Evolutionary conservation across 2,113 vertebrate species (phyloP).

Genomic region (Alligator mississippiensis): DNA sequence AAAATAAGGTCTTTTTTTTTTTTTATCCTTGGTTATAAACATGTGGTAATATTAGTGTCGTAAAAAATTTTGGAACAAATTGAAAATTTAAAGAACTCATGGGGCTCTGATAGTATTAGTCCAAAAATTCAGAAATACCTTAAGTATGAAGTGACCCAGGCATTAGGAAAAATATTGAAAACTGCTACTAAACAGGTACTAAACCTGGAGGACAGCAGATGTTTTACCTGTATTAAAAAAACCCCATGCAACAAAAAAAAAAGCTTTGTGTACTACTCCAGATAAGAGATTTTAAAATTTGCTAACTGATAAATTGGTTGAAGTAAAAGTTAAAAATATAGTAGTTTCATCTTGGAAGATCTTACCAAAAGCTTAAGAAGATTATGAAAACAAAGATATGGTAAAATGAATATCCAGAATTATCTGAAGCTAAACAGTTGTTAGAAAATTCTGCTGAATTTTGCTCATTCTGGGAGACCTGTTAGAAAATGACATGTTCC

Average conservation of each 20-base stretch:
- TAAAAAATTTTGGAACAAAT: background rate
- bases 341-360: background rate
- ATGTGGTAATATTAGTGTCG: background rate
- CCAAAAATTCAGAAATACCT: background rate
- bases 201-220: background rate
- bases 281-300: background rate
- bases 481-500: too few relatives aligned
- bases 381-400: too few relatives aligned
- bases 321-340: background rate
- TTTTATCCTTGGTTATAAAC: background rate
- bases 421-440: too few relatives aligned
- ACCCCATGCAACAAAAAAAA: too few relatives aligned
- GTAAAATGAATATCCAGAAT: too few relatives aligned
- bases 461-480: too few relatives aligned
- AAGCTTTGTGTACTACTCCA: background rate
- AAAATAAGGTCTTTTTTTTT: background rate
- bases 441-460: too few relatives aligned
- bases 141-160: background rate
- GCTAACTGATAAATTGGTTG: background rate
- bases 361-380: too few relatives aligned
- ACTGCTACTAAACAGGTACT: background rate
- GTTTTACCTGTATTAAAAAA: background rate
- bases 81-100: background rate
- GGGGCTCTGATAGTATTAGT: background rate
- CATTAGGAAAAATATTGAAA: background rate